These are phyloP conservation scores for Pseudomyrmex flavicornis DNA, from an alignment of 1,140 invertebrate species.

Conservation along the genomic window DNA sequence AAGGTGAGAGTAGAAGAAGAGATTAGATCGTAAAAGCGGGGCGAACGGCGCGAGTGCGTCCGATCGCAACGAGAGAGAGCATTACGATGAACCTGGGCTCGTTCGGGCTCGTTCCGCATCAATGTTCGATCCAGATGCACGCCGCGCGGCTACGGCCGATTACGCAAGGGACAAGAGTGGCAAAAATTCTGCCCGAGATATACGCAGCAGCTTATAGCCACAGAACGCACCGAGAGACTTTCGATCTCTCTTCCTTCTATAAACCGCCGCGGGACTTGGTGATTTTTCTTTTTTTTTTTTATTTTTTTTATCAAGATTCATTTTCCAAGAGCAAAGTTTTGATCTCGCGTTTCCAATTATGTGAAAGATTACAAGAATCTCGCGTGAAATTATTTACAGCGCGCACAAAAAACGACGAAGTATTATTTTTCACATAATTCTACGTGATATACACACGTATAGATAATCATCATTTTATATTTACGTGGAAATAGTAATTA, in stretches of 20 bases:
- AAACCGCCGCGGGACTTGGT: neutral
- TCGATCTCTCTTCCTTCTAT: neutral
- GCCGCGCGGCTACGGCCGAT: slow-evolving; percentile 39
- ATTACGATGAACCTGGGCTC: neutral
- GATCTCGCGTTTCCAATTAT: no score
- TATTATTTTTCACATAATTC: neutral
- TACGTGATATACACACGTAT: neutral
- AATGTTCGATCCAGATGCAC: slow-evolving; percentile 44
- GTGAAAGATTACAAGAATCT: no score
- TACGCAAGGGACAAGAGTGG: slow-evolving; percentile 46
- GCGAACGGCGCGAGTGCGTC: slow-evolving; percentile 30
- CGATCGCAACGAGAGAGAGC: slow-evolving; percentile 20
- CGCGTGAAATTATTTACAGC: no score
- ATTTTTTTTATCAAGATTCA: no score
- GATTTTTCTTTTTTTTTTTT: neutral
- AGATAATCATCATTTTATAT: slow-evolving; percentile 5
- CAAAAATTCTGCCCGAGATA: slow-evolving; percentile 21
- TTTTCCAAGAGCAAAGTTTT: neutral
- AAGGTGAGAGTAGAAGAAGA: slow-evolving; percentile 52
- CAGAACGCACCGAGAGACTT: neutral
- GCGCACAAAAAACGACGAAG: no score
- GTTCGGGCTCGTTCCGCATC: slow-evolving; percentile 37
- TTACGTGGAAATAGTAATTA: neutral
- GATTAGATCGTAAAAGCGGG: slow-evolving; percentile 63
- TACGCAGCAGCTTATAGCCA: neutral